phyloP scores from a whole-genome alignment of 2,797 vertebrate species.

The Nyctalus aviator region DNA sequence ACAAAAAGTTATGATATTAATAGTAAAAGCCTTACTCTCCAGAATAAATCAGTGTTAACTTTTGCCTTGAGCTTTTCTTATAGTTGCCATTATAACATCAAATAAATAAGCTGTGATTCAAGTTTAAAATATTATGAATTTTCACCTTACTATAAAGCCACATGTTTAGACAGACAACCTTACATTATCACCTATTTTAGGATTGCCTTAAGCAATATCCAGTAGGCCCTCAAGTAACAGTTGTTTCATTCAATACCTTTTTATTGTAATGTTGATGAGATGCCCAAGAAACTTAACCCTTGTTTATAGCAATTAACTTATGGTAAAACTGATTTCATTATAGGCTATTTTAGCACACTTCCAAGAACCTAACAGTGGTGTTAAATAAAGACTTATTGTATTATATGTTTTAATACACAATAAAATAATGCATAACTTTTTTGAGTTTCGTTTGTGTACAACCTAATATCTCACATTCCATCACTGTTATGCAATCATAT shows the following conservation, averaged over 20 bases:
- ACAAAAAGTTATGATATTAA: neutral
- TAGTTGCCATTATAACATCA: neutral
- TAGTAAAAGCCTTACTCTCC: neutral
- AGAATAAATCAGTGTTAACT: neutral
- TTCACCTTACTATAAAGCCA: neutral
- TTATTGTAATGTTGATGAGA: neutral
- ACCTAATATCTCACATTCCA: neutral
- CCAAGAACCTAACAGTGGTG: neutral
- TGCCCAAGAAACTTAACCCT: neutral
- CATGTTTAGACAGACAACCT: neutral
- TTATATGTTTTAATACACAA: neutral
- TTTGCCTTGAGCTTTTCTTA: constrained; percentile 6
- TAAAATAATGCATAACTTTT: neutral
- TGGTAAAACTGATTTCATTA: neutral
- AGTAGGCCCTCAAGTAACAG: neutral
- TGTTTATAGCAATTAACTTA: neutral
- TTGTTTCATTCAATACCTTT: neutral
- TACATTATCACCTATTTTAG: neutral
- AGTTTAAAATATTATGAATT: neutral
- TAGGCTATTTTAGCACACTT: neutral
- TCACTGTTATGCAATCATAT: neutral
- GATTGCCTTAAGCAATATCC: neutral
- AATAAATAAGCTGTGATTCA: constrained; percentile 38
- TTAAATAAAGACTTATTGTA: neutral
- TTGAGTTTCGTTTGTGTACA: neutral